Evolutionary conservation across 2,888 invertebrate species (phyloP), one percentile per base, ranked within the genome.

Genomic region (Acanthosepion esculentum): DNA sequence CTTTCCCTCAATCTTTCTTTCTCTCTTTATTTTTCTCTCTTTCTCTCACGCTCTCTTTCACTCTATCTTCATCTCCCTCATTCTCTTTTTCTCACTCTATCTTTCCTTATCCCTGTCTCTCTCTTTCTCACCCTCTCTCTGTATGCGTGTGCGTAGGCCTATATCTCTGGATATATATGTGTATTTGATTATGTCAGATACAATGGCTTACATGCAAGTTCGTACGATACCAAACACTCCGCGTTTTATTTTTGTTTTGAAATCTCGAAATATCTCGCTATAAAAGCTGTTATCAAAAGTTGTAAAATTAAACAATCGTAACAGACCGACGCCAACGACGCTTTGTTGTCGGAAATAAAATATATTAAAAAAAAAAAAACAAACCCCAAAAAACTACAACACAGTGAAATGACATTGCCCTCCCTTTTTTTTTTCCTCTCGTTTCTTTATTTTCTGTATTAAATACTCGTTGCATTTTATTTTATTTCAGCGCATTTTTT

Each of bases 221-320:
- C 10, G n/a, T 12, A 33, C n/a, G 78, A 78, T n/a, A n/a, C 78
- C 78, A 78, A 78, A 33, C n/a, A 4, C n/a, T 10, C 33, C 4
- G 78, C 78, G 78, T 78, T n/a, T n/a, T 78, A n/a, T n/a, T 78
- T 78, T 78, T 78, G 10, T 78, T 78, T 78, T 78, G n/a, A 78
- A 78, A 78, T 78, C 78, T 33, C n/a, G 78, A 78, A 78, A 78
- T 78, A 78, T 78, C 78, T 33, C 78, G 78, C 78, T 33, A 78
- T 78, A 78, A 78, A 78, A 78, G 78, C 78, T 78, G 78, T 78
- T 78, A 78, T 78, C 78, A 78, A 78, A 78, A 78, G 78, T 78
- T 78, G 78, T 78, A 78, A 78, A 78, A 78, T 78, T 78, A 78
- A 78, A 33, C 78, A 78, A 78, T 78, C 15, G 15, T 78, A 78